Base-by-base conservation (phyloP, 2,797 vertebrate genomes). In the Coregonus ussuriensis region DNA sequence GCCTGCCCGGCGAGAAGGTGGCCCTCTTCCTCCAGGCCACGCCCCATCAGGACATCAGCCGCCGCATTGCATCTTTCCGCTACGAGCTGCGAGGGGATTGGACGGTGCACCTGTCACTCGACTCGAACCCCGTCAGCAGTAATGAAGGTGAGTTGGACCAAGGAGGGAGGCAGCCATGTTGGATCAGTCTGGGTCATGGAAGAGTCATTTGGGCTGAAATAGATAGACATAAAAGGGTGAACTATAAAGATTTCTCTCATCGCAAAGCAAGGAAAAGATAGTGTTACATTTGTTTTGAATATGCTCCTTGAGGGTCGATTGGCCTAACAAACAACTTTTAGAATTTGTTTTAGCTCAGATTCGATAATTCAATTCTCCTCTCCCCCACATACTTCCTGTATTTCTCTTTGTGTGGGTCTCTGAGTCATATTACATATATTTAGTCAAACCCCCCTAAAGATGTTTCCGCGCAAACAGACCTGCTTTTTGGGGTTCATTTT, bases 1-100 rank as follows among this genome's bases (percentile, higher is more conserved):
- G 96, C 79, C 84, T 90, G 41, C 94, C 96, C 0, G 91, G 90
- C 4, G 95, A 97, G 91, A 94, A 88, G 88, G 93, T 95, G 84
- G 95, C 96, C 2, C 95, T 98, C 18, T 98, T 96, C 89, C 91
- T 98, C 70, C 97, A 98, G 82, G 96, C 97, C n/a, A 96, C 96
- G 0, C 95, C 94, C 0, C 96, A 98, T 70, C 94, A 89, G 53
- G 96, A 98, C 94, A 96, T 97, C 93, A 98, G 98, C 92, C 92
- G 96, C 68, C 94, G 96, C 81, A 96, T 97, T 4, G 96, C 97
- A 0, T 93, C 96, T 69, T 97, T 98, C 85, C 94, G 95, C 81
- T 98, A 97, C 0, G 96, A 97, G 84, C 90, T 97, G 87, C 93
- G 94, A 13, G 96, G 95, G 1, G 96, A 96, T 78, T 91, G 95